Evolutionary conservation across 2,113 vertebrate genomes (phyloP), one percentile per base, ranked within the genome.

Genomic region (Sylvilagus bachmani): DNA sequence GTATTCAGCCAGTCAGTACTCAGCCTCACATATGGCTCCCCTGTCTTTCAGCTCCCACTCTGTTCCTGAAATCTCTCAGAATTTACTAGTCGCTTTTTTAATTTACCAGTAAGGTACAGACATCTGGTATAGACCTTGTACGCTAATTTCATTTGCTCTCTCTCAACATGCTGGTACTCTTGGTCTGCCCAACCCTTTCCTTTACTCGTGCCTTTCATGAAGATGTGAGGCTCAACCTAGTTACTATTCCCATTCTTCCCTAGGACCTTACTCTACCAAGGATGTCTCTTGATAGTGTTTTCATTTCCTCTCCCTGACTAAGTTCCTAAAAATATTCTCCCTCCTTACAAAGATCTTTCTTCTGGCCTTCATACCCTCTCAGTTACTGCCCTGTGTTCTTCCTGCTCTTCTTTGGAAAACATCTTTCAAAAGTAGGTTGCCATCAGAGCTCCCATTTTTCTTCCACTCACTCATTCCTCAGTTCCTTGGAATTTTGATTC

Each of bases 401-500:
- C 58, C 75, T 74, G 53, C 71, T 83, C 33, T 58, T 67, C 69
- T 61, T 77, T 71, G 36, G 70, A 86, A 93, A 92, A 27, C 9
- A n/a, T 84, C 78, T 91, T 75, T 91, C 36, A 83, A 91, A 92
- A 90, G 66, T 0, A 83, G 49, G 14, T 19, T 82, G 2, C 74
- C 24, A 24, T 58, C 61, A 6, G 33, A 66, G 44, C 69, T 82
- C 44, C 81, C 89, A 67, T 66, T 70, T 79, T 64, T 69, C 80
- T 24, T 8, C 36, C 69, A 11, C 85, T 64, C 91, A 85, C 64
- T 51, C 70, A 44, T 31, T 44, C 36, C 29, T 53, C 25, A 66
- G 33, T 77, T 93, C 70, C 64, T 86, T 88, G 78, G 58, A 73
- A 73, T 79, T 64, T 79, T 51, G 19, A 79, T 78, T 79, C 70